Base-by-base conservation (phyloP, 2,888 invertebrate species). In the Cactoblastis cactorum region DNA sequence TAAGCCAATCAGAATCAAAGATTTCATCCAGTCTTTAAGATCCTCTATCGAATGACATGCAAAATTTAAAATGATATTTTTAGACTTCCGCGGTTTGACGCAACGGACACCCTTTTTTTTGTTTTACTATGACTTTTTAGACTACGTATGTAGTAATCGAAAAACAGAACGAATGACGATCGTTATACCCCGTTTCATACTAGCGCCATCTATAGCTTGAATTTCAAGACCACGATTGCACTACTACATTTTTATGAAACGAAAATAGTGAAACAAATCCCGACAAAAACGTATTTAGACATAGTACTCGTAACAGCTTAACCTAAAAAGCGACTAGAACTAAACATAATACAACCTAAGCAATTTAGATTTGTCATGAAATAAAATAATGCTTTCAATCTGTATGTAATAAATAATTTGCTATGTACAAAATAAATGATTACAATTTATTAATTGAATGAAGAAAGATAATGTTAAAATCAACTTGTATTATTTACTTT, bases 281-380 rank as follows among this genome's bases (percentile, higher is more conserved):
- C 14, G 24, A 39, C 18, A 49, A 17, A 49, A 41, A 5, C 19
- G n/a, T 15, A 33, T 5, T 14, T 39, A 49, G 18, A 15, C 18
- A 35, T 28, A 50, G 19, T 43, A 53, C 39, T 58, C 59, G 59
- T 55, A 63, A 61, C 57, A 61, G 56, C 72, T 76, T 81, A 80
- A 74, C 54, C 77, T 84, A 84, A 67, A 69, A 82, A 83, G 75
- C 80, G 86, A 87, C 86, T 87, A 87, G 86, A 85, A 77, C 85
- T 86, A 86, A 85, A 71, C 62, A 73, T 71, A 72, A 69, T 78
- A 80, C 76, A 82, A 81, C 72, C 71, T 73, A 77, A 74, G 62
- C 69, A 74, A 78, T 78, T 77, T 76, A 65, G 71, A 75, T 71
- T 77, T 82, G 83, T 83, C 80, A 82, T 80, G 72, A 72, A 80